A percentile compares a stretch with the other conserved stretches of the same genome.
phyloP scores from a whole-genome alignment of 1,140 invertebrate genomes.

The Musca vetustissima region DNA sequence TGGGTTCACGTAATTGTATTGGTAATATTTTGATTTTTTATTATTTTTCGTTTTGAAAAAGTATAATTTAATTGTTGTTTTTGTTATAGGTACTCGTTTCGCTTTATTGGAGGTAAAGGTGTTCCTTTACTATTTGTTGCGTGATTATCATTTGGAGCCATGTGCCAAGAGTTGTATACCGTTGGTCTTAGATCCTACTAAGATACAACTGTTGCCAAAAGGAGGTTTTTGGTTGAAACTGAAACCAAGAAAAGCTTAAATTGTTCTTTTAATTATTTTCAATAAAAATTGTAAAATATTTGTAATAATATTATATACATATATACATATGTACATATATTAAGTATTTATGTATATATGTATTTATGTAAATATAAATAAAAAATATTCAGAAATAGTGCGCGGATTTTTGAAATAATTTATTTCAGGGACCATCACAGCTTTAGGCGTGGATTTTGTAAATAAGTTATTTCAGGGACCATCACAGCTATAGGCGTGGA shows the following conservation, averaged over 20 bases:
- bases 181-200: neutral
- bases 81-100: slow-evolving; percentile 54
- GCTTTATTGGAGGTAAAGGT: slow-evolving; percentile 63
- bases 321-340: too few relatives aligned
- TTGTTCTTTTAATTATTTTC: too few relatives aligned
- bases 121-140: slow-evolving; percentile 51
- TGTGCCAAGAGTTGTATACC: slow-evolving; percentile 27
- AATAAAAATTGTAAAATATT: too few relatives aligned
- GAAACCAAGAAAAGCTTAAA: neutral
- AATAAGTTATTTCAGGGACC: too few relatives aligned
- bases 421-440: too few relatives aligned
- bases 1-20: slow-evolving; percentile 55
- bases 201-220: neutral
- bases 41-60: neutral
- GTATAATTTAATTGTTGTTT: neutral
- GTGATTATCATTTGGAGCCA: slow-evolving; percentile 27
- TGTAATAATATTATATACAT: too few relatives aligned
- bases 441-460: too few relatives aligned
- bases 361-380: too few relatives aligned
- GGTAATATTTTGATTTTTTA: slow-evolving; percentile 52
- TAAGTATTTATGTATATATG: too few relatives aligned
- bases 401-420: too few relatives aligned
- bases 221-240: slow-evolving; percentile 23
- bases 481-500: too few relatives aligned
- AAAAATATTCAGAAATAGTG: too few relatives aligned